Conservation (phyloP, 2,888 invertebrate species). For the Acholoe squamosa region DNA sequence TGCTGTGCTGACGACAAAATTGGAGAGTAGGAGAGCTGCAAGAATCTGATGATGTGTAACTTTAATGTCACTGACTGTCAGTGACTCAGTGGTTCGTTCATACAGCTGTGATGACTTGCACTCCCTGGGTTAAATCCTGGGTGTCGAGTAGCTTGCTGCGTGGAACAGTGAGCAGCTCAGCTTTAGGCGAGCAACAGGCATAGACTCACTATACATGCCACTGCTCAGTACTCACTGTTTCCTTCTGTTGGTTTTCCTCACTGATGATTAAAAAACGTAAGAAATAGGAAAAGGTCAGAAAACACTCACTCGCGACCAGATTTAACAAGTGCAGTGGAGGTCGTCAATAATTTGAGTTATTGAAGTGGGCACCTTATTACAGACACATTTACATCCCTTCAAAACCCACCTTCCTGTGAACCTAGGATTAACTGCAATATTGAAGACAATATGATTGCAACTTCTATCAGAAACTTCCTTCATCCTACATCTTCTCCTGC, state of each 20-base stretch:
- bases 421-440: background rate
- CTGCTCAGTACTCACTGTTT: conserved; percentile 22
- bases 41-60: background rate
- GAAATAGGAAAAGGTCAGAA: background rate
- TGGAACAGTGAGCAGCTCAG: background rate
- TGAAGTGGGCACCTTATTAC: background rate
- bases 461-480: background rate
- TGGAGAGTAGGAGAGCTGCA: conserved; percentile 5
- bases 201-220: conserved; percentile 22
- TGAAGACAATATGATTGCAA: background rate
- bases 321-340: background rate
- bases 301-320: background rate
- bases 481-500: background rate
- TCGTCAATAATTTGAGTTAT: conserved; percentile 14
- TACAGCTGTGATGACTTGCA: conserved; percentile 25
- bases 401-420: conserved; percentile 9
- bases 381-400: background rate
- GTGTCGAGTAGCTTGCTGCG: background rate
- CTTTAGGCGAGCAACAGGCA: conserved; percentile 1
- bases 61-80: background rate
- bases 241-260: conserved; percentile 44
- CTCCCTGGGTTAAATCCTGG: background rate
- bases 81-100: conserved; percentile 21
- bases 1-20: background rate
- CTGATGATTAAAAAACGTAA: background rate